phyloP scores from a whole-genome alignment of 2,888 invertebrate species.

The Spisula solida region DNA sequence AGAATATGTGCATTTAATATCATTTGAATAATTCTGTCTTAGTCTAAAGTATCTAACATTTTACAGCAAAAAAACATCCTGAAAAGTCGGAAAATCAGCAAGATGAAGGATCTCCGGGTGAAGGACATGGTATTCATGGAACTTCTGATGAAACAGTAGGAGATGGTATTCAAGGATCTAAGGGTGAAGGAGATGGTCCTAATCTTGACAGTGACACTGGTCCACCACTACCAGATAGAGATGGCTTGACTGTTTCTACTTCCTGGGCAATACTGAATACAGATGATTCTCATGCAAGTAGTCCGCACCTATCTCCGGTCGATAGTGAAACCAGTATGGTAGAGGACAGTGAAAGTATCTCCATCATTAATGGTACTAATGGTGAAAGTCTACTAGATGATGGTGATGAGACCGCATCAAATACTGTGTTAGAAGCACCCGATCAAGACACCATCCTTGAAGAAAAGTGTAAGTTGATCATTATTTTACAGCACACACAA shows the following conservation, averaged over 20 bases:
- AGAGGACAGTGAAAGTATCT: slow-evolving; percentile 31
- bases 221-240: slow-evolving; percentile 51
- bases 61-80: not conserved
- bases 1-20: too few relatives aligned
- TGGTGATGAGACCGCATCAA: slow-evolving; percentile 50
- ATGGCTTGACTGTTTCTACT: slow-evolving; percentile 56
- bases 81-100: not conserved
- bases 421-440: slow-evolving; percentile 54
- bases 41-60: not conserved
- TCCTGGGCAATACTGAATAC: slow-evolving; percentile 70
- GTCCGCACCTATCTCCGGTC: slow-evolving; percentile 68
- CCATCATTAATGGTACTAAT: slow-evolving; percentile 36
- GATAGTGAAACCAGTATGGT: slow-evolving; percentile 48
- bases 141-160: not conserved
- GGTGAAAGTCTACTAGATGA: slow-evolving; percentile 48
- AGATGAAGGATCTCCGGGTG: not conserved
- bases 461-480: slow-evolving; percentile 32
- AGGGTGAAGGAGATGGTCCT: slow-evolving; percentile 37
- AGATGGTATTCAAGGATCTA: not conserved
- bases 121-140: not conserved
- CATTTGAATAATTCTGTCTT: not conserved
- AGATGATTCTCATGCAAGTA: slow-evolving; percentile 53
- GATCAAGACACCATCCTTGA: slow-evolving; percentile 57
- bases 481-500: too few relatives aligned
- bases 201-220: slow-evolving; percentile 36